Evolutionary conservation across 2,113 vertebrate species (phyloP).

Genomic region (Podilymbus podiceps): DNA sequence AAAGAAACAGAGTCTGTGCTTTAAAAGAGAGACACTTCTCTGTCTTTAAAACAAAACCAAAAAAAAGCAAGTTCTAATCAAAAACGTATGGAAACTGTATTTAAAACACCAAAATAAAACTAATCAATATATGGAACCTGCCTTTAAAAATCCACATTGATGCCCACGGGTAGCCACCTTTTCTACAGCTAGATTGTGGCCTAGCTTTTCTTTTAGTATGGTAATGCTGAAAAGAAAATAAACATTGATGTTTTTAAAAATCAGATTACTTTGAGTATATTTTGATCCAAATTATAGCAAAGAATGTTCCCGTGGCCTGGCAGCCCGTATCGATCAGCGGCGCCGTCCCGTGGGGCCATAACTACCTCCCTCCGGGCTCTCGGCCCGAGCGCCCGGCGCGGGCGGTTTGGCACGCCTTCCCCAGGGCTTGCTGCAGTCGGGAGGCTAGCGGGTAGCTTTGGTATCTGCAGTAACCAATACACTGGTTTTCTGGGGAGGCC

Average conservation of each 20-base stretch:
- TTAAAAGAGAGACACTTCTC: background rate
- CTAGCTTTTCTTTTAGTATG: background rate
- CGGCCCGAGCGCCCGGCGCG: background rate
- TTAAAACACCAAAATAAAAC: no score
- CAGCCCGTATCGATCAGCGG: background rate
- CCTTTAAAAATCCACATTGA: no score
- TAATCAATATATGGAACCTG: background rate
- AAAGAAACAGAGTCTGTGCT: background rate
- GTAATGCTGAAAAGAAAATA: background rate
- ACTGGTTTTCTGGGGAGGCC: fast-evolving
- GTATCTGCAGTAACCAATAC: background rate
- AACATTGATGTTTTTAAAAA: background rate
- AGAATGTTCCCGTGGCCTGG: background rate
- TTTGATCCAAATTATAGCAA: background rate
- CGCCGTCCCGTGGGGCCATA: no score
- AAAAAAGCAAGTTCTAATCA: background rate
- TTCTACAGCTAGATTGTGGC: background rate
- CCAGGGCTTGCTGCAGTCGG: background rate
- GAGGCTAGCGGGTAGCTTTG: background rate
- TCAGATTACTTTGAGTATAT: background rate
- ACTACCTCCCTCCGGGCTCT: no score
- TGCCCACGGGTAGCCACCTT: no score
- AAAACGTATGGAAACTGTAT: background rate
- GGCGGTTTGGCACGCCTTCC: no score
- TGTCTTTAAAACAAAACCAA: background rate